These are phyloP conservation scores for Myiothlypis coronata DNA, from an alignment of 2,797 vertebrate species.

Conservation along the genomic window DNA sequence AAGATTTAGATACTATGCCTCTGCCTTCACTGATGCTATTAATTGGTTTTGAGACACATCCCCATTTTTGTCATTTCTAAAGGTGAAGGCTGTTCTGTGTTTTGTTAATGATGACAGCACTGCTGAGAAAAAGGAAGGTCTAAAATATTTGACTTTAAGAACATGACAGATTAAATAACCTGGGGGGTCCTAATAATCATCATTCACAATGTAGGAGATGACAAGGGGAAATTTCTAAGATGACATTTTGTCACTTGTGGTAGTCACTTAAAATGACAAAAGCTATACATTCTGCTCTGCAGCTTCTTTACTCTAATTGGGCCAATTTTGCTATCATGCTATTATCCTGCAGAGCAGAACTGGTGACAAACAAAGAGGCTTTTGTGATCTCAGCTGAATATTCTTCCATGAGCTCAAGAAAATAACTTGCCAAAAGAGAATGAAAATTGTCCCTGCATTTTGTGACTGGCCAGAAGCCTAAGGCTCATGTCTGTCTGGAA, in stretches of 20 bases:
- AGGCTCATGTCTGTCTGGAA: conserved; percentile 10
- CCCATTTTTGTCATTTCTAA: conserved; percentile 68
- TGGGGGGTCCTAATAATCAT: conserved; percentile 50
- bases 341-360: conserved; percentile 54
- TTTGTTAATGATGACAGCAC: conserved; percentile 65
- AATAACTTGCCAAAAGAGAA: conserved; percentile 57
- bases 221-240: conserved; percentile 61
- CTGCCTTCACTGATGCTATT: conserved; percentile 63
- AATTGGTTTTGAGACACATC: conserved; percentile 73
- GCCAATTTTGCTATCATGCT: conserved; percentile 52
- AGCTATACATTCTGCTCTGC: conserved; percentile 51
- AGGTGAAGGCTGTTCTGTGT: conserved; percentile 66
- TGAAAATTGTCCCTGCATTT: conserved; percentile 56
- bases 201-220: conserved; percentile 53
- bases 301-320: conserved; percentile 63
- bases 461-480: conserved; percentile 49
- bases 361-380: conserved; percentile 60
- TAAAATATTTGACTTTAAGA: conserved; percentile 63
- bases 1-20: conserved; percentile 63
- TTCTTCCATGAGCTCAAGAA: conserved; percentile 65
- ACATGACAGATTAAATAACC: conserved; percentile 63
- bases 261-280: conserved; percentile 66
- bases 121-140: conserved; percentile 46
- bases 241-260: conserved; percentile 34
- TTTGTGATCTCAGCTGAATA: conserved; percentile 55